Base-by-base conservation (phyloP, 2,888 invertebrate genomes). In the Rhagonycha lutea region DNA sequence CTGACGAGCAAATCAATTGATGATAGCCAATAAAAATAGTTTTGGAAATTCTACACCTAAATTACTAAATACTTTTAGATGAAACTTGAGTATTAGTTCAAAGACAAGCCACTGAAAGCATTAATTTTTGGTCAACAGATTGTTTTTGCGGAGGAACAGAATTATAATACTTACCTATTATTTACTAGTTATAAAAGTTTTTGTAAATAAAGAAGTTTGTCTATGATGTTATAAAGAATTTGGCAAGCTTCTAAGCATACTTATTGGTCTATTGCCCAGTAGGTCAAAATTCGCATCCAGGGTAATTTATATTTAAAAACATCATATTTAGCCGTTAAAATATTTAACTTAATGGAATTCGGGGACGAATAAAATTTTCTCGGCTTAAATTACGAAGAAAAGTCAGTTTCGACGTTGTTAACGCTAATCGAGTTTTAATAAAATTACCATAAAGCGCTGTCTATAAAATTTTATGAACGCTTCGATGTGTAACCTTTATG, bases 381-480 rank as follows among this genome's bases (percentile, higher is more conserved):
- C n/a, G n/a, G 47, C 47, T 12, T 47, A 47, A 47, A 47, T 47
- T 47, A n/a, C n/a, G 47, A n/a, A 47, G 47, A 7, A 12, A 47
- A 47, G 47, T n/a, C 47, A 47, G 47, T 47, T 24, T 24, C 24
- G 24, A 24, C 63, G 63, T 23, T 63, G 18, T 63, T 24, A 24
- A n/a, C 63, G 12, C 24, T 65, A 65, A 65, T 65, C 63, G 26
- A 65, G n/a, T 65, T 65, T 26, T n/a, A 14, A 23, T 26, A 65
- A 65, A 65, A 65, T 65, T 65, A 65, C 24, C 63, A 65, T 65
- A 65, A 65, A 65, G 63, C 63, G 14, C 63, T 65, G 18, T 65
- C 63, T 65, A n/a, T 23, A 65, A 24, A 26, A 65, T 65, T 65
- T 65, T 65, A 65, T 18, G n/a, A 65, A 65, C 63, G 26, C 63